Base-by-base conservation (phyloP, 2,797 vertebrate genomes). In the Crocodylus rhombifer region DNA sequence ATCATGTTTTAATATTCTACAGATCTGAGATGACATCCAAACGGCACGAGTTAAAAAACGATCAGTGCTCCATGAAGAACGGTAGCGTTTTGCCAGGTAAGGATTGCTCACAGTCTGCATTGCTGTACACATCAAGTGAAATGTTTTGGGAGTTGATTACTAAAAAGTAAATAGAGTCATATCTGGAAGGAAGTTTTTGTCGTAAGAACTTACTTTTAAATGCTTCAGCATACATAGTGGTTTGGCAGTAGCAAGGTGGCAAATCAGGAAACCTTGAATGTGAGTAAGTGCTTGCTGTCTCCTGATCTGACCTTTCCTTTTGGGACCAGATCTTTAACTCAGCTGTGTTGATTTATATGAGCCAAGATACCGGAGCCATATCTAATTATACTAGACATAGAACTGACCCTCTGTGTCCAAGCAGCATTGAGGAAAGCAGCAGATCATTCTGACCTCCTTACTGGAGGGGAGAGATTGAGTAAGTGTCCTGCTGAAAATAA, bases 81-180 rank as follows among this genome's bases (percentile, higher is more conserved):
- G 89, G 36, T 7, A 21, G 75, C 28, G 23, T 65, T 3, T 75
- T 87, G 4, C 71, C 90, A 95, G 94, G 94, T 96, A 96, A 89
- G 60, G 15, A 67, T 84, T 28, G 84, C 55, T 5, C 23, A 11
- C 21, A 13, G 0, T 14, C 12, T 5, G 13, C 69, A 1, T 77
- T 30, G 14, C 73, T 71, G 1, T 55, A 75, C 64, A 78, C 58
- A 92, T 94, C 92, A 96, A 83, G 75, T 61, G 61, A 60, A 74
- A 33, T 67, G 81, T 18, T 36, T 61, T 23, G 65, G 23, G 55
- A 65, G 25, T 51, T 28, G 58, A 3, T 18, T 61, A 62, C 20
- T 26, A 61, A 75, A 73, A 87, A 51, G 11, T 57, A 36, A 76
- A 77, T 7, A 4, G 30, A 89, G 60, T 82, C 21, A 3, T 17